phyloP scores from a whole-genome alignment of 2,888 invertebrate species.

The Atrina japonica region DNA sequence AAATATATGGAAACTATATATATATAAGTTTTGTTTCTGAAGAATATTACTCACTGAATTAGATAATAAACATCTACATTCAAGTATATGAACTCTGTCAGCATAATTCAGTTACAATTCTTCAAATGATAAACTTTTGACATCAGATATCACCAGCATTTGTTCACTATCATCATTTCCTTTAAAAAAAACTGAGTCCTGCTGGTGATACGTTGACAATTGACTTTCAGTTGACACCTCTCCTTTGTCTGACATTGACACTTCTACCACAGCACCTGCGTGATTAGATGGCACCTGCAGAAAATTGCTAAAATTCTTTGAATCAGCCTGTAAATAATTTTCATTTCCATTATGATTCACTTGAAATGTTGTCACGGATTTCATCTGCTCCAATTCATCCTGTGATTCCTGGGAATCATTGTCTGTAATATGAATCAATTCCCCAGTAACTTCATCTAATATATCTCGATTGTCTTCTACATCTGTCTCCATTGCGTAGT shows the following conservation, averaged over 20 bases:
- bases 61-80: no score
- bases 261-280: not conserved
- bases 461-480: no score
- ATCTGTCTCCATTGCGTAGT: no score
- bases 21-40: no score
- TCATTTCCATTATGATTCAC: not conserved
- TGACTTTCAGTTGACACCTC: not conserved
- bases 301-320: not conserved
- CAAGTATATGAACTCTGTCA: no score
- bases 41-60: no score
- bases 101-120: no score
- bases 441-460: no score
- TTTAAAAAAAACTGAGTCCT: not conserved
- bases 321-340: not conserved
- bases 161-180: not conserved
- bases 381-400: not conserved
- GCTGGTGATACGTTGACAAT: no score
- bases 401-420: not conserved
- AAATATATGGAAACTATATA: no score
- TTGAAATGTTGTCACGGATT: no score
- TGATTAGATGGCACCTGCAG: not conserved
- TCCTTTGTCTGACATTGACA: conserved; percentile 2
- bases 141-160: conserved; percentile 17
- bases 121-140: conserved; percentile 10
- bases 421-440: no score